Evolutionary conservation across 2,888 invertebrate species (phyloP).

Genomic region (Drosophila imparisetae): DNA sequence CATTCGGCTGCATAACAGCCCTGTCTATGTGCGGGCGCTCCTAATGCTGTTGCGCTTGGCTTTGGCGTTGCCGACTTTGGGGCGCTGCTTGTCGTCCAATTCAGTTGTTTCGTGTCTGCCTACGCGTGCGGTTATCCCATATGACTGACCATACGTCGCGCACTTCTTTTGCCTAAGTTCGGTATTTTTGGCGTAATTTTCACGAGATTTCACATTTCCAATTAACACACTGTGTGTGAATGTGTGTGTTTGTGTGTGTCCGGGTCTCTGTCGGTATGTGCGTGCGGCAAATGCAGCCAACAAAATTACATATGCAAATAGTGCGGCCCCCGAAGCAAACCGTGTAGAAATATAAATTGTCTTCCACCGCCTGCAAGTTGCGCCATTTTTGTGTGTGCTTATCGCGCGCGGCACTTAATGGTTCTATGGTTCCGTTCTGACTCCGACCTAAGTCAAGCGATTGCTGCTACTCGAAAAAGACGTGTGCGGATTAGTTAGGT

Average conservation of each 20-base stretch:
- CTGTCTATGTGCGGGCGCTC: constrained; percentile 37
- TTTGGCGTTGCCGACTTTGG: constrained; percentile 54
- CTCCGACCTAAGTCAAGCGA: constrained; percentile 52
- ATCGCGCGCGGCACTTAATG: constrained; percentile 33
- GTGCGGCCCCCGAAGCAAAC: constrained; percentile 10
- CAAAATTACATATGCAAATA: constrained; percentile 64
- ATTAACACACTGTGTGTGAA: constrained; percentile 45
- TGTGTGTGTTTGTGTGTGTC: constrained; percentile 13
- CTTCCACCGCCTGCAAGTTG: constrained; percentile 10
- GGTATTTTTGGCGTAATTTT: constrained; percentile 41
- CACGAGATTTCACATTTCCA: constrained; percentile 38
- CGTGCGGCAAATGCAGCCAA: constrained; percentile 6
- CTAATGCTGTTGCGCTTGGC: constrained; percentile 64
- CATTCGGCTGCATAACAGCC: constrained; percentile 46
- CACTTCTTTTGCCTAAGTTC: not conserved
- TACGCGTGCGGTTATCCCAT: constrained; percentile 73
- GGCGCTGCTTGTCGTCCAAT: constrained; percentile 43
- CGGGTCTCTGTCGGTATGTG: not conserved
- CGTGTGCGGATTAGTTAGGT: constrained; percentile 8
- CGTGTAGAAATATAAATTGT: constrained; percentile 38
- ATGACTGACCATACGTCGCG: constrained; percentile 13
- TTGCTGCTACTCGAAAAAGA: constrained; percentile 4
- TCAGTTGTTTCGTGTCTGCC: constrained; percentile 81
- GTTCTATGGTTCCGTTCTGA: constrained; percentile 19
- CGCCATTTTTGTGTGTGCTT: constrained; percentile 17